Conservation (phyloP, 53 echinoderm and acorn worm species). For the Antedon mediterranea region DNA sequence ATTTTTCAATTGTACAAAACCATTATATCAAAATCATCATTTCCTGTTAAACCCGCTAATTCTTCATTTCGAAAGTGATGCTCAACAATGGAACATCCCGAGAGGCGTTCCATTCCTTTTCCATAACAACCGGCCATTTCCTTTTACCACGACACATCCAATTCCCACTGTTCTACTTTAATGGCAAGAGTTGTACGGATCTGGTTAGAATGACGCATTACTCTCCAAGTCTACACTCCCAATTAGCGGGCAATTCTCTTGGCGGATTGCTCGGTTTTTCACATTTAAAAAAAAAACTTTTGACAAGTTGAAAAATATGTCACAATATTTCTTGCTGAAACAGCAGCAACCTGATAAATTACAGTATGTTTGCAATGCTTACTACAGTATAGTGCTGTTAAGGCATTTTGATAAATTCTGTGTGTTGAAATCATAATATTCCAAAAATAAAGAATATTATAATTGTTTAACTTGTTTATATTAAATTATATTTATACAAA, state of each 20-base stretch:
- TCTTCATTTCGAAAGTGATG: neutral
- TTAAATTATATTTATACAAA: too few species aligned
- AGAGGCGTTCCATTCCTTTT: neutral
- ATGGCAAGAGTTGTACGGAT: neutral
- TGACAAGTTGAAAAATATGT: neutral
- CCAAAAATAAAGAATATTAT: too few species aligned
- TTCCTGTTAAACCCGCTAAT: neutral
- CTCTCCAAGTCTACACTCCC: neutral
- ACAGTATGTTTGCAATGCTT: too few species aligned
- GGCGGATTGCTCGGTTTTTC: neutral
- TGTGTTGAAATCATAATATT: too few species aligned
- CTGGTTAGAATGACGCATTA: neutral
- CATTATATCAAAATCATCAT: neutral
- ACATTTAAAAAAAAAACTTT: too few species aligned
- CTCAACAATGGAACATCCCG: neutral
- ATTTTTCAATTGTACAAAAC: neutral
- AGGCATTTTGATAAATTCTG: too few species aligned
- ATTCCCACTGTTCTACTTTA: neutral
- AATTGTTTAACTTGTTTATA: too few species aligned
- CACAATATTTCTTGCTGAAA: neutral
- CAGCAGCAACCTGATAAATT: too few species aligned
- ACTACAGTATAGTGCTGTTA: too few species aligned
- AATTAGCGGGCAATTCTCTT: neutral
- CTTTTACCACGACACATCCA: neutral
- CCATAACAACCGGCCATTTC: neutral